phyloP scores from a whole-genome alignment of 2,113 vertebrate species.

The Forbesichthys agassizii region DNA sequence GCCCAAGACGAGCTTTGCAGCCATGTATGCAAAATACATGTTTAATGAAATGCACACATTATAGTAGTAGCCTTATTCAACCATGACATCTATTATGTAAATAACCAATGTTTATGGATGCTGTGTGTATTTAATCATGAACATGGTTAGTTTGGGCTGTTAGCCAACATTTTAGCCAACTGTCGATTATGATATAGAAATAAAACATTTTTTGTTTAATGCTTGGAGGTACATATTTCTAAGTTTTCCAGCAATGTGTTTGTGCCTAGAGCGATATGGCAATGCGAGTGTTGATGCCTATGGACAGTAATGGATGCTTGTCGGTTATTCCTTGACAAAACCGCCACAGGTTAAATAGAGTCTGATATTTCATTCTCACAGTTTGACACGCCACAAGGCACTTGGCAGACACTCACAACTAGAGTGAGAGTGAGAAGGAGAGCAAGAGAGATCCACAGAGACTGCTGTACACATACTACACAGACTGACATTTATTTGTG shows the following conservation, averaged over 20 bases:
- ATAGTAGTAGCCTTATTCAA: no score
- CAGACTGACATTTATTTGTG: no score
- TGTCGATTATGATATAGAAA: no score
- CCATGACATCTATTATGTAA: neutral
- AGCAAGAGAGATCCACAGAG: neutral
- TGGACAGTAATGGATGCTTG: conserved; percentile 33
- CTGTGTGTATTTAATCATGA: neutral
- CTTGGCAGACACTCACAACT: neutral
- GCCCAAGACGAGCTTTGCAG: neutral
- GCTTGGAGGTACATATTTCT: no score
- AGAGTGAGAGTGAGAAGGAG: neutral
- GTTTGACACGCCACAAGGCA: conserved; percentile 11
- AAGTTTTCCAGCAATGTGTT: neutral
- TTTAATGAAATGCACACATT: neutral
- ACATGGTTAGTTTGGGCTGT: neutral
- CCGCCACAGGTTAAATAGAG: conserved; percentile 38
- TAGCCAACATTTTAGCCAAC: no score
- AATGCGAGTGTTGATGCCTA: conserved; percentile 27
- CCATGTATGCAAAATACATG: neutral
- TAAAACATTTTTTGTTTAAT: no score
- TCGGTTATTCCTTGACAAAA: conserved; percentile 36
- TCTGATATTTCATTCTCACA: conserved; percentile 20
- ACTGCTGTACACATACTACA: no score
- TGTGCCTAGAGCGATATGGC: conserved; percentile 20
- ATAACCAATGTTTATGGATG: neutral